These are phyloP conservation scores for Drosophila serrata DNA, from an alignment of 1,140 invertebrate genomes.

Conservation along the genomic window DNA sequence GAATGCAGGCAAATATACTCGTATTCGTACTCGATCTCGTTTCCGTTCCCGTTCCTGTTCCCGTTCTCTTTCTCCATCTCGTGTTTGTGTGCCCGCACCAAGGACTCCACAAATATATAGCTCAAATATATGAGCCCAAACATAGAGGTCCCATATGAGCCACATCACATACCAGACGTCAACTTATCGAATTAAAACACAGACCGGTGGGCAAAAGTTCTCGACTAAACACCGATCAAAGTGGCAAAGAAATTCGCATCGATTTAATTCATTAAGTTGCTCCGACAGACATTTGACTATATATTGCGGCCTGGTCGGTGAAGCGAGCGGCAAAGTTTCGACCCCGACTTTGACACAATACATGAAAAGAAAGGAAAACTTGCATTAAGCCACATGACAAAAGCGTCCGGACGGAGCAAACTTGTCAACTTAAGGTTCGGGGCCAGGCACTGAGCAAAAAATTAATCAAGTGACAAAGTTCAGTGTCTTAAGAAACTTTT, in stretches of 20 bases:
- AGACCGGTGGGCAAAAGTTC: constrained; percentile 43
- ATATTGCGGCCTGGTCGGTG: constrained; percentile 27
- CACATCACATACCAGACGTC: constrained; percentile 28
- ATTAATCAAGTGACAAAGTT: not conserved
- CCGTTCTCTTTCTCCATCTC: not conserved
- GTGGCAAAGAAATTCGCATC: constrained; percentile 69
- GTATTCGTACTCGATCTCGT: constrained; percentile 3
- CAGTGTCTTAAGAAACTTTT: not conserved
- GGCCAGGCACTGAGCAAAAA: constrained; percentile 18
- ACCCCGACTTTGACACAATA: constrained; percentile 39
- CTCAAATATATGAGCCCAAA: not conserved
- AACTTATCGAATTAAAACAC: constrained; percentile 76
- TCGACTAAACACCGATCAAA: constrained; percentile 77
- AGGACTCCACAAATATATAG: constrained; percentile 40
- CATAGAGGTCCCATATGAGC: not conserved
- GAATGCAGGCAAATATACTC: constrained; percentile 46
- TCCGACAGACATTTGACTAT: constrained; percentile 30
- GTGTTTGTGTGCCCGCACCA: constrained; percentile 34
- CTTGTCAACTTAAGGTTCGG: constrained; percentile 48
- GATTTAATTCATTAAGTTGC: constrained; percentile 74
- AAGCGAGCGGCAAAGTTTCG: constrained; percentile 46
- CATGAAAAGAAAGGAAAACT: constrained; percentile 46
- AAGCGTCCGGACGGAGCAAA: constrained; percentile 34
- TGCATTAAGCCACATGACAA: constrained; percentile 55
- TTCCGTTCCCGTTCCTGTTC: not conserved